Conservation (phyloP, 2,113 vertebrate species). For the Galeopterus variegatus region DNA sequence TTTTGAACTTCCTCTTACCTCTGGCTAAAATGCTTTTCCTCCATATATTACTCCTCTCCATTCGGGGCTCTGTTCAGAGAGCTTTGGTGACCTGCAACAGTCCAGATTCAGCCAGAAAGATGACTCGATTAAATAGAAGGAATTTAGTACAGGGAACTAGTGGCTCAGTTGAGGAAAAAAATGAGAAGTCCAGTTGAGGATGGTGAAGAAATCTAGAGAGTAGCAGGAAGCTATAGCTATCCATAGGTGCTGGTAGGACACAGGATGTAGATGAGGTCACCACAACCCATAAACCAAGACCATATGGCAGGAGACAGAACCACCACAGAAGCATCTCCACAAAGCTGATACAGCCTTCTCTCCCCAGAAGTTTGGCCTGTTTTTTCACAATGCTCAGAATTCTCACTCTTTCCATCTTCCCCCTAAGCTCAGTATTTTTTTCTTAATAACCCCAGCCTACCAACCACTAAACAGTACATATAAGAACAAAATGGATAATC, state of each 20-base stretch:
- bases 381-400: too few relatives aligned
- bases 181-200: background rate
- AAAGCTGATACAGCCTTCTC: background rate
- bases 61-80: background rate
- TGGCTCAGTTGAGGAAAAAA: background rate
- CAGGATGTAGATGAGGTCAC: background rate
- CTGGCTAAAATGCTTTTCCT: background rate
- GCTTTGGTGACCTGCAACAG: background rate
- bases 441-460: too few relatives aligned
- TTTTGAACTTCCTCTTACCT: background rate
- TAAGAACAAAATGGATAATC: too few relatives aligned
- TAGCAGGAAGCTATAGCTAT: background rate
- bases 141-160: background rate
- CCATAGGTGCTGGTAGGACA: background rate
- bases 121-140: background rate
- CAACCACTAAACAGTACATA: too few relatives aligned
- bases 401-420: too few relatives aligned
- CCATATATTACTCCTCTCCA: background rate
- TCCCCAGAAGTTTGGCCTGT: too few relatives aligned
- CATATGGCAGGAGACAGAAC: background rate
- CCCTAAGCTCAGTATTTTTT: too few relatives aligned
- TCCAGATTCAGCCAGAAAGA: background rate
- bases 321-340: background rate
- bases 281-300: background rate
- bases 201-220: background rate